Base-by-base conservation (phyloP, 2,113 vertebrate genomes). In the Pristiophorus japonicus region DNA sequence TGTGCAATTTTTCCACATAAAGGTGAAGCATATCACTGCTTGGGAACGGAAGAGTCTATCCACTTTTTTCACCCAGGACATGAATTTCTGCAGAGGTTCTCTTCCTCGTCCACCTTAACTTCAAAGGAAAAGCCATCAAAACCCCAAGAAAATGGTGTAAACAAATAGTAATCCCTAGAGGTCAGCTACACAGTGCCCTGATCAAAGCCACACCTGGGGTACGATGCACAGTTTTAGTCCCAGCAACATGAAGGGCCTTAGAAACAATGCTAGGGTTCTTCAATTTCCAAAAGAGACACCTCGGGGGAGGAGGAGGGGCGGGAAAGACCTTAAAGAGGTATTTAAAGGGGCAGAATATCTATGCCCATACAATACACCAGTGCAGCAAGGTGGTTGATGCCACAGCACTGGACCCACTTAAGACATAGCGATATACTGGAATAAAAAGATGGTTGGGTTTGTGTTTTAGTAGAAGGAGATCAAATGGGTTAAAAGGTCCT, bases 21-120 rank as follows among this genome's bases (percentile, higher is more conserved):
- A 96, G 96, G 67, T 92, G 75, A 63, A 55, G 65, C 27, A 95
- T 59, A 96, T 63, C 18, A 62, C n/a, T 91, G 51, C 34, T 78
- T n/a, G 88, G 55, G 30, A 92, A n/a, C 34, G 88, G 59, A 91
- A 55, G 47, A 0, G 16, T 38, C 30, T n/a, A 4, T 16, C 14
- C 27, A n/a, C 14, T 90, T 90, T 59, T 59, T 62, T 34, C 30
- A 63, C 16, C 3, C 3, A 11, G 84, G 84, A 0, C 51, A 51
- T 27, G 24, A 87, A 51, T 59, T 88, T 63, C 62, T 0, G 18
- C 59, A 63, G n/a, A n/a, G n/a, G n/a, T n/a, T n/a, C n/a, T n/a
- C n/a, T n/a, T n/a, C n/a, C n/a, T 63, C 34, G 42, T 38, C 59
- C 14, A 7, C 12, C 34, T 38, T 91, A 91, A 63, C 20, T 22